Evolutionary conservation across 2,888 invertebrate species (phyloP), one percentile per base, ranked within the genome.

Genomic region (Ennomos quercinarius): DNA sequence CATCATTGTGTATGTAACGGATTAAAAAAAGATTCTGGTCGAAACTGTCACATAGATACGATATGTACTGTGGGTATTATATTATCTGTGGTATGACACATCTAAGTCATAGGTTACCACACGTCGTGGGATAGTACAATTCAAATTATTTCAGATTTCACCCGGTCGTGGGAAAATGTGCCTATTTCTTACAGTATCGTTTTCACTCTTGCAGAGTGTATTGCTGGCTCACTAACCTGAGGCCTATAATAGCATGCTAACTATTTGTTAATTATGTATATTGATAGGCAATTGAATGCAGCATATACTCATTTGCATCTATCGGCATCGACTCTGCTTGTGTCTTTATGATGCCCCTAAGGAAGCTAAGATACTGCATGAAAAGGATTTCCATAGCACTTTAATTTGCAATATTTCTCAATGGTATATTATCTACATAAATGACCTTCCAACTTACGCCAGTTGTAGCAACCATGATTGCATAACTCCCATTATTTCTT

Each of bases 161-260:
- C 76, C 60, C 53, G 64, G 44, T 47, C 61, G 82, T 83, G 82
- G 72, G 83, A 83, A 71, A 72, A 66, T 59, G 57, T 68, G 67
- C 52, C 57, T 65, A 71, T 77, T 78, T 78, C 73, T 78, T 74
- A 68, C 66, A 57, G 27, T 55, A 54, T 66, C 64, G 74, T 82
- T 83, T 82, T 83, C 81, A 71, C 75, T 77, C 61, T 68, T 63
- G 61, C 56, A 66, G 39, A 40, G 40, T 56, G 41, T 49, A 6
- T 17, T 13, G 50, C 12, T 51, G 50, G 17, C 48, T 65, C 43
- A 62, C 27, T 53, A 53, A 46, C 54, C 69, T 60, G 45, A 63
- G 46, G 44, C 40, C 45, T 41, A 39, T 51, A 47, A 47, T 1
- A 8, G 10, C 12, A n/a, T 43, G 43, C 27, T 27, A n/a, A 43